Percentiles rank a stretch among this genome's conserved stretches.
Evolutionary conservation across 2,888 invertebrate species (phyloP).

Genomic region (Brenthis hecate): DNA sequence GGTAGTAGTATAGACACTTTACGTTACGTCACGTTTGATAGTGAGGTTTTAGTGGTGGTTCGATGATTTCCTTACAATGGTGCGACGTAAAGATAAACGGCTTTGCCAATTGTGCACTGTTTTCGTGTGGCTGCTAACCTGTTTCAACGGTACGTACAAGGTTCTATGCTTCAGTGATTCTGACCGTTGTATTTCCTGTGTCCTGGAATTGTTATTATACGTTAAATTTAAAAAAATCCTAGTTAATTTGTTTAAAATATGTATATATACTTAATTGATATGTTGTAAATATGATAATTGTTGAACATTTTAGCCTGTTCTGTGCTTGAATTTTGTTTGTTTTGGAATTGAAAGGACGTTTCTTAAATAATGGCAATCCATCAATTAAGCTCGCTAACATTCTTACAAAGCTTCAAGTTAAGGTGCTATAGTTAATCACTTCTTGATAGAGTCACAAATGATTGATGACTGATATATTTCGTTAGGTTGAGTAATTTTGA

Average conservation of each 20-base stretch:
- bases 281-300: no score
- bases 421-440: conserved; percentile 35
- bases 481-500: background rate
- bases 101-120: conserved; percentile 63
- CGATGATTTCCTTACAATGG: conserved; percentile 70
- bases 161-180: conserved; percentile 56
- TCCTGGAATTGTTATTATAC: conserved; percentile 25
- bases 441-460: conserved; percentile 33
- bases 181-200: conserved; percentile 52
- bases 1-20: conserved; percentile 51
- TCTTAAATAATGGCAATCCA: conserved; percentile 4
- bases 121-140: conserved; percentile 69
- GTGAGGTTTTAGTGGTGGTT: conserved; percentile 66
- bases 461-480: conserved; percentile 28
- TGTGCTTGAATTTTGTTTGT: background rate
- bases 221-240: background rate
- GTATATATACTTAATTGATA: no score
- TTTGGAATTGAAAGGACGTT: background rate
- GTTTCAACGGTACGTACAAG: conserved; percentile 70
- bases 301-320: no score
- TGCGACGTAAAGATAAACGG: conserved; percentile 61
- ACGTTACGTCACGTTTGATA: conserved; percentile 68
- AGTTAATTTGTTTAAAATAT: no score
- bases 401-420: conserved; percentile 28
- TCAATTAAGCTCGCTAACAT: conserved; percentile 26